Conservation (phyloP, 2,797 vertebrate species). For the Schizopygopsis pylzovi region DNA sequence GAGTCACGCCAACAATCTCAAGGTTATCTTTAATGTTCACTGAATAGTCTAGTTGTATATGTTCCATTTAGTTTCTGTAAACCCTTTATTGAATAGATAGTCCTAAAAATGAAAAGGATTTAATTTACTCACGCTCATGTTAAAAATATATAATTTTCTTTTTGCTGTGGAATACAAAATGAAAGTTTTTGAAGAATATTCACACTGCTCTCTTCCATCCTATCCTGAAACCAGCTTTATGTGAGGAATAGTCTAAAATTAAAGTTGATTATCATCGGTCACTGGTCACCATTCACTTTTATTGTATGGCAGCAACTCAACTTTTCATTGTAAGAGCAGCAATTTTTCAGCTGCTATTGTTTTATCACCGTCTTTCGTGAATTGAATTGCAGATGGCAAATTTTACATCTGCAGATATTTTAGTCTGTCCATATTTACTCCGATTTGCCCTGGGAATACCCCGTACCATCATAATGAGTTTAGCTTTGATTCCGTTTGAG, state of each 20-base stretch:
- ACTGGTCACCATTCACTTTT: background rate
- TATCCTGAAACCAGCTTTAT: background rate
- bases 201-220: background rate
- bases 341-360: conserved; percentile 13
- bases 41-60: background rate
- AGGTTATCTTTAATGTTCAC: background rate
- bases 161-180: background rate
- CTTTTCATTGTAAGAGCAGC: background rate
- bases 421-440: conserved; percentile 34
- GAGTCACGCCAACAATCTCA: background rate
- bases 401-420: conserved; percentile 32
- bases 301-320: background rate
- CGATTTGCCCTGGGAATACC: conserved; percentile 45
- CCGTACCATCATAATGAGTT: conserved; percentile 38
- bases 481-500: conserved; percentile 54
- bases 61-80: background rate
- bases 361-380: conserved; percentile 25
- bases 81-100: background rate
- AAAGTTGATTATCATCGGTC: background rate
- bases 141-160: no score
- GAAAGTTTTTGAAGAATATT: background rate
- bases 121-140: background rate
- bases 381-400: conserved; percentile 35
- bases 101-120: background rate
- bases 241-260: background rate